Conservation (phyloP, 2,888 invertebrate genomes). For the Napeogenes sylphis region DNA sequence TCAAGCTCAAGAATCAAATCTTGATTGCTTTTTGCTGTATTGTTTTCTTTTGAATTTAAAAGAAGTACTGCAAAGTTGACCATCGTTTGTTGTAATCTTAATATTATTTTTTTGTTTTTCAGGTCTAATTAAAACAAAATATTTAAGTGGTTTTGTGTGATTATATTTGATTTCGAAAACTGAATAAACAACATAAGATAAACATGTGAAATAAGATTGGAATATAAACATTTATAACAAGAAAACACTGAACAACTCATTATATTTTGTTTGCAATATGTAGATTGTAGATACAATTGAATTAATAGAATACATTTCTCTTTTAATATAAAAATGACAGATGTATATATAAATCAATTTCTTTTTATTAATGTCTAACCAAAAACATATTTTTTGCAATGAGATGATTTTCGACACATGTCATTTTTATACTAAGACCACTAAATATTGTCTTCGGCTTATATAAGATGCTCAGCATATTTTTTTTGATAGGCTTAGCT, state of each 20-base stretch:
- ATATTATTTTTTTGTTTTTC: too few species aligned
- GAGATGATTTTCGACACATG: background rate
- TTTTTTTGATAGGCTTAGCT: background rate
- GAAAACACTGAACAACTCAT: slow-evolving; percentile 23
- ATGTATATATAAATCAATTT: background rate
- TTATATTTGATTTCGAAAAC: background rate
- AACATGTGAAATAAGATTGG: slow-evolving; percentile 60
- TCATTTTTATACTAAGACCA: slow-evolving; percentile 1
- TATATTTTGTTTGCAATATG: background rate
- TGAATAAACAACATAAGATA: slow-evolving; percentile 38
- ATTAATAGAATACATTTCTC: background rate
- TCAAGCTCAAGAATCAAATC: too few species aligned
- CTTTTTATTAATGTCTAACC: background rate
- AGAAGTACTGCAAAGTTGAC: too few species aligned
- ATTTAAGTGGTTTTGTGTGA: slow-evolving; percentile 1
- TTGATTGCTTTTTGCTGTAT: too few species aligned
- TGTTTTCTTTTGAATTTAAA: too few species aligned
- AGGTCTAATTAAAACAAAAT: background rate
- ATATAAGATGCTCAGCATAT: background rate
- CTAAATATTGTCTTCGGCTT: slow-evolving; percentile 5
- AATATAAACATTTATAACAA: slow-evolving; percentile 49
- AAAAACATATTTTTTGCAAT: background rate
- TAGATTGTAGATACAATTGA: background rate
- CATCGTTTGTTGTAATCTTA: too few species aligned
- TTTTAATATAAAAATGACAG: slow-evolving; percentile 1